phyloP scores from a whole-genome alignment of 2,797 vertebrate species.

The Todus mexicanus region DNA sequence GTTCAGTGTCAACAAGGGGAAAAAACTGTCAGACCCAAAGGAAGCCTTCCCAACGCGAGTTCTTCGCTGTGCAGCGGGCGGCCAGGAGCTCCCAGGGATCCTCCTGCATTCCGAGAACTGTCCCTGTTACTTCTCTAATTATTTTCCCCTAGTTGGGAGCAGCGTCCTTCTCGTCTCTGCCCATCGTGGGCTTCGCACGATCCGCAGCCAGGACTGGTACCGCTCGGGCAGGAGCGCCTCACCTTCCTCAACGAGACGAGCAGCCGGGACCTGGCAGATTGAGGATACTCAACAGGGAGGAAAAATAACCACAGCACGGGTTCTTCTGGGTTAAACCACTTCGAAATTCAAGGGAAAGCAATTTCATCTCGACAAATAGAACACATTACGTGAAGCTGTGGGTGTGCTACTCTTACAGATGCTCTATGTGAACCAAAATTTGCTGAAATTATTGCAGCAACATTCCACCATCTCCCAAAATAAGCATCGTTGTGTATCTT shows the following conservation, averaged over 20 bases:
- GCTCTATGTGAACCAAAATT: conserved; percentile 41
- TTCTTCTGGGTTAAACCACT: background rate
- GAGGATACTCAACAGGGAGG: background rate
- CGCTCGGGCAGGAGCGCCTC: background rate
- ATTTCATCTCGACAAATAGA: background rate
- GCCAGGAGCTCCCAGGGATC: background rate
- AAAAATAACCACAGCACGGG: background rate
- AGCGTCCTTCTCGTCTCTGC: background rate
- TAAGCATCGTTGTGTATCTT: conserved; percentile 27
- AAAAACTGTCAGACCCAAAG: background rate
- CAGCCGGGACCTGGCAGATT: background rate
- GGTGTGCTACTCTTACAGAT: conserved; percentile 38
- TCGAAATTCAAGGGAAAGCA: background rate
- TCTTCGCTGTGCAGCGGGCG: background rate
- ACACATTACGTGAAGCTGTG: background rate
- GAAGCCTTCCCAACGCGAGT: background rate
- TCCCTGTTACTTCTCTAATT: background rate
- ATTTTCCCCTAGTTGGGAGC: background rate
- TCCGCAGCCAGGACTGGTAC: background rate
- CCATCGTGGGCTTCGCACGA: background rate
- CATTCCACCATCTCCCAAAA: conserved; percentile 38
- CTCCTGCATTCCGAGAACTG: background rate
- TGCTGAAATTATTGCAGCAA: conserved; percentile 44
- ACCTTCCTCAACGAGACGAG: fast-evolving
- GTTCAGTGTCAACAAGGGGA: background rate